These are phyloP conservation scores for Nycticryphes semicollaris DNA, from an alignment of 2,113 vertebrate genomes.

Conservation along the genomic window DNA sequence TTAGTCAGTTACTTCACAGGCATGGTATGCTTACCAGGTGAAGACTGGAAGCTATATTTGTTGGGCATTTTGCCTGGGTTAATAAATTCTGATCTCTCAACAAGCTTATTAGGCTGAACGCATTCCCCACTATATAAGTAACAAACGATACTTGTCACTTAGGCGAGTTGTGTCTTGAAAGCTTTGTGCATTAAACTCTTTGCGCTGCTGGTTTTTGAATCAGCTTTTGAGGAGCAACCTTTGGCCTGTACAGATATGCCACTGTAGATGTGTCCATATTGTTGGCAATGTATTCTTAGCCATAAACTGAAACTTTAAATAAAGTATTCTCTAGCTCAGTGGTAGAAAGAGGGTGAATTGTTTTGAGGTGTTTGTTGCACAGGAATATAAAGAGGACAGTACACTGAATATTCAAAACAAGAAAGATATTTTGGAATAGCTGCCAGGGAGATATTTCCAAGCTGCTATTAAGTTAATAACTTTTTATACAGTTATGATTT, in stretches of 20 bases:
- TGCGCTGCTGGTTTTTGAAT: neutral
- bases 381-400: neutral
- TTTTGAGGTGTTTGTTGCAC: neutral
- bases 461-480: neutral
- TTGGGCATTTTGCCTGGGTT: neutral
- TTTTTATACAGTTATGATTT: neutral
- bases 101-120: neutral
- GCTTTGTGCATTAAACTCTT: neutral
- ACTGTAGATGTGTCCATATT: neutral
- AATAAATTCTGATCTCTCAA: constrained; percentile 9
- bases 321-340: neutral
- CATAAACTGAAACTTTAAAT: neutral
- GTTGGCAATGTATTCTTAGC: neutral
- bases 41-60: neutral
- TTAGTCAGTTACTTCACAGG: neutral
- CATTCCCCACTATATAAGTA: neutral
- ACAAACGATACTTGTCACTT: neutral
- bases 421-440: neutral
- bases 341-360: neutral
- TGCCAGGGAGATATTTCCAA: neutral
- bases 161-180: neutral
- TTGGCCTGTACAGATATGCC: neutral
- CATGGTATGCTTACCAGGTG: neutral
- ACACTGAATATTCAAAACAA: neutral
- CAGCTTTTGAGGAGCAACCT: neutral